phyloP scores from a whole-genome alignment of 2,113 vertebrate genomes.

The Neopipo cinnamomea region DNA sequence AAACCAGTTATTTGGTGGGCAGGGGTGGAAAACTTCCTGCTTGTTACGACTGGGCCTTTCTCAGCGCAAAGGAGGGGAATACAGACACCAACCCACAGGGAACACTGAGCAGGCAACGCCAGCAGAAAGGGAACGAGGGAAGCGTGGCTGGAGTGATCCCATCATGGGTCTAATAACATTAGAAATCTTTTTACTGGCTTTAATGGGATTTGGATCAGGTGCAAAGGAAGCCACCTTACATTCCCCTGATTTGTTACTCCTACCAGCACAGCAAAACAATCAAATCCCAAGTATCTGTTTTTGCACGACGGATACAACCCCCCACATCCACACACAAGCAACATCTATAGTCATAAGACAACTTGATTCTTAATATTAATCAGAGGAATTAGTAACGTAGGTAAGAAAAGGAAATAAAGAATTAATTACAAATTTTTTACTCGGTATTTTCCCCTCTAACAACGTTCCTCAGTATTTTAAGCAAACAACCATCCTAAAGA shows the following conservation, averaged over 20 bases:
- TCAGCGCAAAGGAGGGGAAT: not conserved
- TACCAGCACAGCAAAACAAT: not conserved
- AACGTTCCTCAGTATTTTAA: not conserved
- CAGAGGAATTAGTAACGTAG: not conserved
- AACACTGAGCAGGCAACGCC: not conserved
- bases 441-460: not conserved
- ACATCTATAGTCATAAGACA: not conserved
- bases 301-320: not conserved
- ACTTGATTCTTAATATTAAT: not conserved
- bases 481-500: not conserved
- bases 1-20: not conserved
- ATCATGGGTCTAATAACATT: not conserved
- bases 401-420: not conserved
- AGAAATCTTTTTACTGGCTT: not conserved
- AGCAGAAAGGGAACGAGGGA: not conserved
- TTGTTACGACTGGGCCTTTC: not conserved
- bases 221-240: not conserved
- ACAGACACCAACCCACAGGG: not conserved
- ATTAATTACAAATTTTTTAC: not conserved
- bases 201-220: slow-evolving; percentile 13
- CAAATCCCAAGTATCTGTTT: not conserved
- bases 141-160: not conserved
- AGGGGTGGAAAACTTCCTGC: not conserved
- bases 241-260: not conserved
- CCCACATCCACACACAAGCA: not conserved